Conservation (phyloP, 1,140 invertebrate genomes). For the Cheumatopsyche charites region DNA sequence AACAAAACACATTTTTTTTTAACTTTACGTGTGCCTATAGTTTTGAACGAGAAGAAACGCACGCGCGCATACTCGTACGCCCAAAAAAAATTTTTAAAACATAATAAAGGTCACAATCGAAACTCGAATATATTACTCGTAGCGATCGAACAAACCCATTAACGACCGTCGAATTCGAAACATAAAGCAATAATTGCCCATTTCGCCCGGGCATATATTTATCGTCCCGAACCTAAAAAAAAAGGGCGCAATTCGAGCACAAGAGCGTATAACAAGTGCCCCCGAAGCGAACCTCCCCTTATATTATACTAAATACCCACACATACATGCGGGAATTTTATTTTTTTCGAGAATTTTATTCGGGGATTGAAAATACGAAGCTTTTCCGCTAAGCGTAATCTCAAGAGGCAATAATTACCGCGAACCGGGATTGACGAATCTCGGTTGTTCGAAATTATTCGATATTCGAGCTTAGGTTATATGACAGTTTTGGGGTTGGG, state of each 20-base stretch:
- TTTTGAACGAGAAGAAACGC: too few relatives aligned
- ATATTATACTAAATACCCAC: too few relatives aligned
- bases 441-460: too few relatives aligned
- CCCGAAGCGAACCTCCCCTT: too few relatives aligned
- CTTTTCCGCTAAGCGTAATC: conserved; percentile 23
- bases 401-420: conserved; percentile 34
- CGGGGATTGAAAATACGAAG: conserved; percentile 31
- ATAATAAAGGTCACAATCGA: too few relatives aligned
- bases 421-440: neutral
- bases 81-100: too few relatives aligned
- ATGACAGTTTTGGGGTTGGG: too few relatives aligned
- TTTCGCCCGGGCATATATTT: conserved; percentile 11
- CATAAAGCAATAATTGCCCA: neutral
- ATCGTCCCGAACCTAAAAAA: neutral
- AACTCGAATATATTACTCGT: too few relatives aligned
- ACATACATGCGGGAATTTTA: neutral
- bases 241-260: neutral
- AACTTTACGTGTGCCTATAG: too few relatives aligned
- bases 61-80: too few relatives aligned
- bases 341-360: conserved; percentile 6
- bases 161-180: conserved; percentile 6
- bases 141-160: conserved; percentile 5
- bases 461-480: too few relatives aligned
- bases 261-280: neutral
- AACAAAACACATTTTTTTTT: too few relatives aligned